Evolutionary conservation across 2,888 invertebrate species (phyloP).

Genomic region (Rotaria macrura): DNA sequence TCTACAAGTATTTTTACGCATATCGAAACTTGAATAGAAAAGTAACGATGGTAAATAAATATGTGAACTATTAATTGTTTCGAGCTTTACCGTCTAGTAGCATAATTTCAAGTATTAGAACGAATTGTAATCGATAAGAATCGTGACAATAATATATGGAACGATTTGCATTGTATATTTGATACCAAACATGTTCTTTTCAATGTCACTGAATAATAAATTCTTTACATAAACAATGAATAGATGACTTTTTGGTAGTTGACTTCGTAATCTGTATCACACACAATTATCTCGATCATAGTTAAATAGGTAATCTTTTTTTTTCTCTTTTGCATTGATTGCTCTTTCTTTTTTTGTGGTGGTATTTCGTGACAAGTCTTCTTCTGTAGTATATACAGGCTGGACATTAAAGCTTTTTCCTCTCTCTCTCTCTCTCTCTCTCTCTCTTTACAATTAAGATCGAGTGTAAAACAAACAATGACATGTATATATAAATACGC

Average conservation of each 20-base stretch:
- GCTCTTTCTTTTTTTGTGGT: neutral
- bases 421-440: no score
- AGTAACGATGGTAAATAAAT: neutral
- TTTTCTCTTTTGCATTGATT: neutral
- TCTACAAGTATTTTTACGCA: no score
- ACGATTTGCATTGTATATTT: neutral
- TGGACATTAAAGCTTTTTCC: neutral
- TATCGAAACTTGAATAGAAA: neutral
- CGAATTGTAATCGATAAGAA: neutral
- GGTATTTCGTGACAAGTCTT: neutral
- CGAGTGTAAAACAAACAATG: neutral
- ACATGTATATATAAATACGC: neutral
- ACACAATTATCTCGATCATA: neutral
- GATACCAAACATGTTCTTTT: neutral
- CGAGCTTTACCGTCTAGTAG: neutral
- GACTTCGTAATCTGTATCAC: neutral
- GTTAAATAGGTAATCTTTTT: neutral
- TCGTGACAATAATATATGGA: neutral
- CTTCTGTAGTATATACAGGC: neutral
- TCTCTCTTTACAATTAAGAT: neutral
- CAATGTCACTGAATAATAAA: neutral
- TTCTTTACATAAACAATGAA: neutral
- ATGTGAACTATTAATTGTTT: no score
- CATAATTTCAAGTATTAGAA: neutral
- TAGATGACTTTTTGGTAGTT: neutral